phyloP scores from a whole-genome alignment of 2,888 invertebrate species.

The Tuberolachnus salignus region DNA sequence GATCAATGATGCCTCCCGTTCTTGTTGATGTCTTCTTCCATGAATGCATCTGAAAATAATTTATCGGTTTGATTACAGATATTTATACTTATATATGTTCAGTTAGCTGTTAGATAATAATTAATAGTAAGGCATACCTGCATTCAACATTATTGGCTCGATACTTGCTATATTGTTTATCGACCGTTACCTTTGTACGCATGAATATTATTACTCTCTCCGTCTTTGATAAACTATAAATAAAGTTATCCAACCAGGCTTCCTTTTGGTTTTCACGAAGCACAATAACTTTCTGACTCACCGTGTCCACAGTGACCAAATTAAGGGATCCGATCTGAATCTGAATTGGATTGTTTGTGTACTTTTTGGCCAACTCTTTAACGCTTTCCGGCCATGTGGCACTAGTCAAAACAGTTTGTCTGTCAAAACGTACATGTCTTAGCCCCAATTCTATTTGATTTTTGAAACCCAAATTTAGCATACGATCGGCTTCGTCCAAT shows the following conservation, averaged over 20 bases:
- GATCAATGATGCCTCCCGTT: slow-evolving; percentile 72
- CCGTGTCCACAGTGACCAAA: slow-evolving; percentile 86
- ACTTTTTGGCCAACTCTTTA: slow-evolving; percentile 81
- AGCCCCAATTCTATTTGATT: slow-evolving; percentile 85
- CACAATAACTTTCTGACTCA: slow-evolving; percentile 79
- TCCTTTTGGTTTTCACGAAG: slow-evolving; percentile 74
- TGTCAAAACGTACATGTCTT: slow-evolving; percentile 80
- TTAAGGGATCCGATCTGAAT: slow-evolving; percentile 87
- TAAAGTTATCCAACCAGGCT: slow-evolving; percentile 1
- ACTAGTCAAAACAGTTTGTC: slow-evolving; percentile 87
- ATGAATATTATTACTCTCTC: slow-evolving; percentile 41
- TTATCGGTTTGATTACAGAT: no score
- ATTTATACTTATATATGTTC: no score
- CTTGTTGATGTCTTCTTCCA: slow-evolving; percentile 81
- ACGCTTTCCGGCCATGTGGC: slow-evolving; percentile 79
- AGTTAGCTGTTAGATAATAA: background rate
- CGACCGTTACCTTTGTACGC: slow-evolving; percentile 9
- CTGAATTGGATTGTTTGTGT: slow-evolving; percentile 88
- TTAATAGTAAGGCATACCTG: slow-evolving; percentile 15
- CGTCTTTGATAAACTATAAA: background rate
- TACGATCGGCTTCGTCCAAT: slow-evolving; percentile 91
- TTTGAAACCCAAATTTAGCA: slow-evolving; percentile 87
- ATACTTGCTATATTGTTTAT: background rate
- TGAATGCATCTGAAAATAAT: slow-evolving; percentile 69
- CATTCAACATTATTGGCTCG: background rate